These are phyloP conservation scores for Drosophila kohkoa DNA, from an alignment of 1,140 invertebrate species.

Conservation along the genomic window DNA sequence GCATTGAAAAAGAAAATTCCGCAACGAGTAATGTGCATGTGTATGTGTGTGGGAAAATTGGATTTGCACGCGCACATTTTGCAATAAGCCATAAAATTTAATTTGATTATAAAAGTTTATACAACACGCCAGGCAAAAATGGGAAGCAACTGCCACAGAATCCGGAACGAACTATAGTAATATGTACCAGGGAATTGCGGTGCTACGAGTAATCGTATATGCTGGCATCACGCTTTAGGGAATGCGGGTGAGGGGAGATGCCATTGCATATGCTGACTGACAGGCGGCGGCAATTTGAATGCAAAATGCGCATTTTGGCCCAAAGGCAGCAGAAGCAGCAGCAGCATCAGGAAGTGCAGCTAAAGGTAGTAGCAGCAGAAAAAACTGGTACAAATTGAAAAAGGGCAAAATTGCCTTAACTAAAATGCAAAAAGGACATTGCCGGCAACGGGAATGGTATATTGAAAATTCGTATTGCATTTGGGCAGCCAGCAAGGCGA, in stretches of 20 bases:
- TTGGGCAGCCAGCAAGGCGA: not conserved
- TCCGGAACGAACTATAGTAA: slow-evolving; percentile 21
- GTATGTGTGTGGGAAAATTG: slow-evolving; percentile 50
- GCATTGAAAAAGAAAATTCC: slow-evolving; percentile 15
- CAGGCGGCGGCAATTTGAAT: slow-evolving; percentile 57
- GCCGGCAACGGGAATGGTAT: slow-evolving; percentile 12
- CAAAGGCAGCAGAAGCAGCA: slow-evolving; percentile 27
- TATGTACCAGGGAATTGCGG: slow-evolving; percentile 12
- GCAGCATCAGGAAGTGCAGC: slow-evolving; percentile 29
- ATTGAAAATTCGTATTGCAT: slow-evolving; percentile 35
- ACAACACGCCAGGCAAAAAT: slow-evolving; percentile 39
- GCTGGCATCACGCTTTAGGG: slow-evolving; percentile 2
- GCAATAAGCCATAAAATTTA: slow-evolving; percentile 69
- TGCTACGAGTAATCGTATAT: slow-evolving; percentile 20
- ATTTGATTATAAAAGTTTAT: slow-evolving; percentile 70
- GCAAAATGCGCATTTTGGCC: slow-evolving; percentile 50
- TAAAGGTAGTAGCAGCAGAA: slow-evolving; percentile 22
- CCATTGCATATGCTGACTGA: slow-evolving; percentile 58
- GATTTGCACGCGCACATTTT: slow-evolving; percentile 63
- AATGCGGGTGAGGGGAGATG: not conserved
- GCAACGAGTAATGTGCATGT: not conserved
- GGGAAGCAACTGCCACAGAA: slow-evolving; percentile 18
- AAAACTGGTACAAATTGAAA: slow-evolving; percentile 50
- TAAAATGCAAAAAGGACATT: slow-evolving; percentile 55
- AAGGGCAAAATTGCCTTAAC: slow-evolving; percentile 48